Evolutionary conservation across 1,140 invertebrate genomes (phyloP).

Genomic region (Drosophila kikkawai): DNA sequence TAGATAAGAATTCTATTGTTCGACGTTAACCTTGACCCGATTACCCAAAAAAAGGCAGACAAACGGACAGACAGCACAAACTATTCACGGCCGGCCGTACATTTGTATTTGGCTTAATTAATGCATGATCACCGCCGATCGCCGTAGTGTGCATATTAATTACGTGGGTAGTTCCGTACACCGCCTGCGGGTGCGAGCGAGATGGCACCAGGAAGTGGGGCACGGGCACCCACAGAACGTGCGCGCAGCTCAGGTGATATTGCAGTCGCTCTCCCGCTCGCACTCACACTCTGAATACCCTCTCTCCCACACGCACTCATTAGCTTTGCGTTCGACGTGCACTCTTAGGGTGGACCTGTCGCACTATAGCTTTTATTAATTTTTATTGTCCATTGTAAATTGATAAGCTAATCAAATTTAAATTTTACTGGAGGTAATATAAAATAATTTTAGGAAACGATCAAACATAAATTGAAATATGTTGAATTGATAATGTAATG

Average conservation of each 20-base stretch:
- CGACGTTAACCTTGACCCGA: conserved; percentile 64
- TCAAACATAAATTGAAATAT: neutral
- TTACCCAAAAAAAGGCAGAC: conserved; percentile 45
- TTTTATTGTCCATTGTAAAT: neutral
- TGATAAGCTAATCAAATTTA: neutral
- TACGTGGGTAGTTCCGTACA: conserved; percentile 31
- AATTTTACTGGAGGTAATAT: neutral
- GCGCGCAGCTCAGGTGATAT: conserved; percentile 15
- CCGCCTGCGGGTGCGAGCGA: conserved; percentile 3
- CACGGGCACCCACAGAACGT: conserved; percentile 15
- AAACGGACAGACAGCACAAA: conserved; percentile 22
- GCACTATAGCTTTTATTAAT: neutral
- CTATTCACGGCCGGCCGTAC: conserved; percentile 37
- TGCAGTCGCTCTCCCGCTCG: conserved; percentile 13
- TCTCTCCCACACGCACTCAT: conserved; percentile 11
- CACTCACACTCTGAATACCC: neutral
- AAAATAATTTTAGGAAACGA: neutral
- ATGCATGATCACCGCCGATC: conserved; percentile 49
- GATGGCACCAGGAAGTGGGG: conserved; percentile 33
- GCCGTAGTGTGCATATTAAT: conserved; percentile 61
- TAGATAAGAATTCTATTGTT: conserved; percentile 39
- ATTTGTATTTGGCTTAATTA: conserved; percentile 31
- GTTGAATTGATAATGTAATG: neutral
- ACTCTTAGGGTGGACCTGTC: conserved; percentile 15
- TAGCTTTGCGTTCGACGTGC: neutral